phyloP scores from a whole-genome alignment of 2,888 invertebrate genomes.

The Diarsia dahlii region DNA sequence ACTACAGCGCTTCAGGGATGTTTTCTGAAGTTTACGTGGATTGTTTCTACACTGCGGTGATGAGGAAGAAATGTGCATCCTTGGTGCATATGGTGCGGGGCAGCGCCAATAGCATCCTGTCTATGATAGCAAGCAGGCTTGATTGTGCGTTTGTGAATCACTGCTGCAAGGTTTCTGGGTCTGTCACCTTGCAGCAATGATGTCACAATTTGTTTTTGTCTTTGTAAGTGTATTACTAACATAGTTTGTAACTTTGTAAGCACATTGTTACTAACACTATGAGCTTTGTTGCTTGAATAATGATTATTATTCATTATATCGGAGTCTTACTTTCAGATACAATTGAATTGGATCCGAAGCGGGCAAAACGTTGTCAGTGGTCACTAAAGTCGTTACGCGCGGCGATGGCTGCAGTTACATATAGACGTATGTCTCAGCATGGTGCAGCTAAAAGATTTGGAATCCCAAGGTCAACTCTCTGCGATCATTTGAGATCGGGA shows the following conservation, averaged over 20 bases:
- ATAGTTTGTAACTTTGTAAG: too few species aligned
- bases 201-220: background rate
- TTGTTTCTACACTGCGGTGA: background rate
- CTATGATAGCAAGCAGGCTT: background rate
- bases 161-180: background rate
- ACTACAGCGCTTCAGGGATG: background rate
- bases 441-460: constrained; percentile 1
- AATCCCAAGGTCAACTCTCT: constrained; percentile 27
- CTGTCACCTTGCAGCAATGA: too few species aligned
- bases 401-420: constrained; percentile 23
- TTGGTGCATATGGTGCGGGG: background rate
- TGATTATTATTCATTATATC: background rate
- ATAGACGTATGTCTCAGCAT: background rate
- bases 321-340: constrained; percentile 16
- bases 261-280: too few species aligned
- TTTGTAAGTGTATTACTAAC: background rate
- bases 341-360: background rate
- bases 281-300: too few species aligned
- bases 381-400: constrained; percentile 15
- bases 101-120: background rate
- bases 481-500: constrained; percentile 19
- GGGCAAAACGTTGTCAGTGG: constrained; percentile 4
- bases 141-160: background rate
- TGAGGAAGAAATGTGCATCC: background rate
- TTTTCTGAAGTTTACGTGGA: background rate